phyloP scores from a whole-genome alignment of 2,888 invertebrate genomes.

The Venustoraphidia nigricollis region DNA sequence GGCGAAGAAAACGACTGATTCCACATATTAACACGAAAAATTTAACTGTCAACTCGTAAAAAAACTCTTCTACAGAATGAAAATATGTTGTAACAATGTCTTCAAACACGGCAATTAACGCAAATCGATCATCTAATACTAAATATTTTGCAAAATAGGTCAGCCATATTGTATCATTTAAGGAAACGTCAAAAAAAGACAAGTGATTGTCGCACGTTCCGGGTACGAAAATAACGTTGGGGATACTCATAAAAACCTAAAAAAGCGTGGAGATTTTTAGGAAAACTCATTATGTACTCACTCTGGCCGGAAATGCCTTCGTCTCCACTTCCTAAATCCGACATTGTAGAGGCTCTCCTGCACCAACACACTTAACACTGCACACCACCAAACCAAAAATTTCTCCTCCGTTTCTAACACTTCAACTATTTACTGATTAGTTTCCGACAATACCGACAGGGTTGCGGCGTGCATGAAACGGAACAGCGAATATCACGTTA shows the following conservation, averaged over 20 bases:
- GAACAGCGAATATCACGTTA: constrained; percentile 2
- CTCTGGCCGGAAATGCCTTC: constrained; percentile 66
- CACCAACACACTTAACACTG: constrained; percentile 12
- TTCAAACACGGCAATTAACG: neutral
- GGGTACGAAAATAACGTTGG: neutral
- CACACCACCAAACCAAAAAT: constrained; percentile 2
- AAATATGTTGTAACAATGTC: neutral
- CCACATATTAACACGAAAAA: neutral
- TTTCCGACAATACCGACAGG: constrained; percentile 1
- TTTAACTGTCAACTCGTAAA: neutral
- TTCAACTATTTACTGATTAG: neutral
- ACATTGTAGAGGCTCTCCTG: constrained; percentile 39
- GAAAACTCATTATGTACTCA: constrained; percentile 30
- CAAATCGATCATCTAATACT: neutral
- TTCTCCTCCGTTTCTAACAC: neutral
- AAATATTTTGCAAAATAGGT: constrained; percentile 6
- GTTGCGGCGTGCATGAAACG: neutral
- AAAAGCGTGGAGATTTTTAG: neutral
- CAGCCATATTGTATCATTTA: constrained; percentile 5
- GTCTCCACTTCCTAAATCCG: constrained; percentile 68
- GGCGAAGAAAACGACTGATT: neutral
- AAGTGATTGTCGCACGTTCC: constrained; percentile 1
- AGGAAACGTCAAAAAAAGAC: constrained; percentile 7
- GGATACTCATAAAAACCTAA: neutral
- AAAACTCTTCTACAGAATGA: neutral